phyloP scores from a whole-genome alignment of 2,113 vertebrate species.

The Labrus mixtus region DNA sequence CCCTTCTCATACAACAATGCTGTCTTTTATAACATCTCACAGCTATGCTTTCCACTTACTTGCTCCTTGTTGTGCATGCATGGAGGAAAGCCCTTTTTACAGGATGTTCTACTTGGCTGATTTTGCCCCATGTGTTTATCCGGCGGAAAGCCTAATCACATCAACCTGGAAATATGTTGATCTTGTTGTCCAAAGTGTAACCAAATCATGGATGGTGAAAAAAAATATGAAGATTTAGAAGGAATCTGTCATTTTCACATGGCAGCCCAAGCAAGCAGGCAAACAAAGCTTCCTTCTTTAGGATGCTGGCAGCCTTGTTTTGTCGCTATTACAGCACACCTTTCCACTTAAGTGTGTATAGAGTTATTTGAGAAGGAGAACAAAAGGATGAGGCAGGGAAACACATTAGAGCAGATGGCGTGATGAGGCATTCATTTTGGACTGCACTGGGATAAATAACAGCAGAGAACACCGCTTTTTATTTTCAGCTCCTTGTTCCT shows the following conservation, averaged over 20 bases:
- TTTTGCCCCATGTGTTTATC: neutral
- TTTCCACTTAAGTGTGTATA: neutral
- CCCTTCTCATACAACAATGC: conserved; percentile 7
- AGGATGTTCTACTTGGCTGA: conserved; percentile 36
- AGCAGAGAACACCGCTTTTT: conserved; percentile 25
- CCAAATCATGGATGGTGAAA: neutral
- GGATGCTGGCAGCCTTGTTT: conserved; percentile 18
- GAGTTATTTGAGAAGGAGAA: conserved; percentile 45
- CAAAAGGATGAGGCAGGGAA: conserved; percentile 15
- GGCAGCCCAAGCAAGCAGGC: conserved; percentile 33
- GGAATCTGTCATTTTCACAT: conserved; percentile 15
- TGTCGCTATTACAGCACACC: conserved; percentile 21
- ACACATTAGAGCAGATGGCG: conserved; percentile 47
- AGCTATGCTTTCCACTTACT: conserved; percentile 2
- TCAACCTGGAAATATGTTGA: conserved; percentile 19
- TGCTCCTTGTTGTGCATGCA: conserved; percentile 33
- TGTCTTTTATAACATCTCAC: neutral
- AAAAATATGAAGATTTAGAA: conserved; percentile 7
- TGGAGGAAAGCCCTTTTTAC: conserved; percentile 43
- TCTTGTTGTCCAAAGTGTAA: neutral
- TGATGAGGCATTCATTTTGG: conserved; percentile 40
- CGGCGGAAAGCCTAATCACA: conserved; percentile 2
- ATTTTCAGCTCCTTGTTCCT: conserved; percentile 40
- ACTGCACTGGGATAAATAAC: conserved; percentile 42
- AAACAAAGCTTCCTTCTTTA: conserved; percentile 21